These are phyloP conservation scores for Malurus cyaneus DNA, from an alignment of 2,113 vertebrate species.

Conservation along the genomic window DNA sequence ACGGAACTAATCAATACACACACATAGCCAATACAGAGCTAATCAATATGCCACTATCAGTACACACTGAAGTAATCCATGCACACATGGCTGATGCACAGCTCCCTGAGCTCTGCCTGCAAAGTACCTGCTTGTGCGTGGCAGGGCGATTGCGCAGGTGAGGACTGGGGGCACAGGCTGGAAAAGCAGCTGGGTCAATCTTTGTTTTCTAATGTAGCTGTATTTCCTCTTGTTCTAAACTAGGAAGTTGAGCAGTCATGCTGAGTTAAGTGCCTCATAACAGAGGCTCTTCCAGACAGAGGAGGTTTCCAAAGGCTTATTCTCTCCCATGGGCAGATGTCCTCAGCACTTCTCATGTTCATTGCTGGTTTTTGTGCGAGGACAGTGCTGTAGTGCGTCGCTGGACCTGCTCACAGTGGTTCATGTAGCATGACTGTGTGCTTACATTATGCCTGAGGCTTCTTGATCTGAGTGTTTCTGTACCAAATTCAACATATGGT, in stretches of 20 bases:
- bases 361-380: background rate
- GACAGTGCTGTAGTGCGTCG: background rate
- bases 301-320: background rate
- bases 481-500: background rate
- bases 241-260: accelerated
- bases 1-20: background rate
- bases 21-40: background rate
- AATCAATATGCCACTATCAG: background rate
- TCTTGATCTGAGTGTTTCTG: background rate
- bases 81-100: background rate
- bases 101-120: background rate
- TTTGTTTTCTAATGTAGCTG: background rate
- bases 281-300: background rate
- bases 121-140: accelerated
- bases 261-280: accelerated
- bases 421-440: background rate
- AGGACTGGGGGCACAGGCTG: accelerated
- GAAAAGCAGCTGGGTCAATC: background rate
- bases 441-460: background rate
- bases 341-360: background rate
- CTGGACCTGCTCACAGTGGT: background rate
- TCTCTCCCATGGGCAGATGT: background rate
- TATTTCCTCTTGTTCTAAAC: background rate
- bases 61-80: background rate
- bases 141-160: accelerated